These are phyloP conservation scores for Euwallacea similis DNA, from an alignment of 1,140 invertebrate genomes.

Conservation along the genomic window DNA sequence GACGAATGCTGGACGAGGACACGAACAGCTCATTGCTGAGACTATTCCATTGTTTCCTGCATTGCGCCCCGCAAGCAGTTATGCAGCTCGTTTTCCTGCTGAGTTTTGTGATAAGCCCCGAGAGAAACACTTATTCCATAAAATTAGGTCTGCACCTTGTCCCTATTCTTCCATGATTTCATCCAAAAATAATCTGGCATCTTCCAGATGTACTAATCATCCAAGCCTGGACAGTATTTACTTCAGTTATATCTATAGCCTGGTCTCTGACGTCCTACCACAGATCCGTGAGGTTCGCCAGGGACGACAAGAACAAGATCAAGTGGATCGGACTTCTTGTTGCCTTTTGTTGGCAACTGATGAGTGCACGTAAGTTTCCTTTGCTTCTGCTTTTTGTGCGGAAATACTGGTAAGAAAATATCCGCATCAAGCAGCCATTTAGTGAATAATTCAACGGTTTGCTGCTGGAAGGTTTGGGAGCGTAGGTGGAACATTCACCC, in stretches of 20 bases:
- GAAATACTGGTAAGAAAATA: no score
- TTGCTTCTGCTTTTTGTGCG: not conserved
- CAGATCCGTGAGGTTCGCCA: constrained; percentile 50
- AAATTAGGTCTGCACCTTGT: constrained; percentile 23
- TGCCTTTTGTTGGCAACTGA: constrained; percentile 54
- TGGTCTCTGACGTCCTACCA: constrained; percentile 55
- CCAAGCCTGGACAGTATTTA: constrained; percentile 52
- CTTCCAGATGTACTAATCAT: constrained; percentile 47
- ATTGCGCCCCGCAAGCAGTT: constrained; percentile 55
- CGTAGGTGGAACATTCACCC: no score
- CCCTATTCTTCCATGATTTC: not conserved
- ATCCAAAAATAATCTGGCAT: not conserved
- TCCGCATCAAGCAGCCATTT: no score
- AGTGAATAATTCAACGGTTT: no score
- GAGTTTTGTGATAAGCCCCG: constrained; percentile 42
- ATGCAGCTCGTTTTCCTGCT: constrained; percentile 51
- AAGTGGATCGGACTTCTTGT: constrained; percentile 49
- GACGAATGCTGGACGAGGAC: constrained; percentile 61
- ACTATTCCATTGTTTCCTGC: constrained; percentile 68
- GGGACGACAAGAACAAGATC: constrained; percentile 54
- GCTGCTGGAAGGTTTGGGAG: no score
- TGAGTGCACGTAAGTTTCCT: constrained; percentile 52
- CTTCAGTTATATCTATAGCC: constrained; percentile 50
- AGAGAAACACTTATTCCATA: constrained; percentile 16
- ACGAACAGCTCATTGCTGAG: constrained; percentile 62